Conservation (phyloP, 2,113 vertebrate species). For the Guaruba guarouba region DNA sequence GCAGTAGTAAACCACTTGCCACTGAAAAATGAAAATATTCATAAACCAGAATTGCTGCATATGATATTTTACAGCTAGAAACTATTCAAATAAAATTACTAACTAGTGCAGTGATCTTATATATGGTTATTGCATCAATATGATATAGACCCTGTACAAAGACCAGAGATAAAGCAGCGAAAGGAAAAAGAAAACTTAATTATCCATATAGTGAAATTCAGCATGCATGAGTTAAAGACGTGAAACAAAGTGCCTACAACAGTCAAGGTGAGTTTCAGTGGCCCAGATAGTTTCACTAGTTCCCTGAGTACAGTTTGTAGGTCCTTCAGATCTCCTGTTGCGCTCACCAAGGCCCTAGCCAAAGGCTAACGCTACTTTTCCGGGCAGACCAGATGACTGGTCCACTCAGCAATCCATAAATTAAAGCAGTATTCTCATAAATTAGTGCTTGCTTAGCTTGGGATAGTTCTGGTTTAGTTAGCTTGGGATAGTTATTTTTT, state of each 20-base stretch:
- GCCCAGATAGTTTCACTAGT: neutral
- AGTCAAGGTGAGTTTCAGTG: neutral
- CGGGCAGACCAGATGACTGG: neutral
- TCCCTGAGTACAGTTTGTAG: neutral
- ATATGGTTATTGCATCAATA: neutral
- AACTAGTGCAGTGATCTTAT: neutral
- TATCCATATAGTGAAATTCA: neutral
- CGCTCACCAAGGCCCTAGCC: neutral
- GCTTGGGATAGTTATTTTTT: neutral
- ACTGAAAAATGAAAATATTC: neutral
- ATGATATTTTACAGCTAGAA: neutral
- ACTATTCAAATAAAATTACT: neutral
- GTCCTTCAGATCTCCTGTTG: neutral
- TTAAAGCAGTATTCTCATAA: neutral
- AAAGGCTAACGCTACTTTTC: neutral
- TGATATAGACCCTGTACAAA: neutral
- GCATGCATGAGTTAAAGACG: fast-evolving
- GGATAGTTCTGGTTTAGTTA: neutral
- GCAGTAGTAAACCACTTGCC: neutral
- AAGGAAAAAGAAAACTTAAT: neutral
- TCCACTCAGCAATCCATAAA: neutral
- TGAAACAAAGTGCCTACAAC: neutral
- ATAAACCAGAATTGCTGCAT: neutral
- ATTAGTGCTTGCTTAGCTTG: neutral
- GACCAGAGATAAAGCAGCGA: neutral